These are phyloP conservation scores for Cancer borealis DNA, from an alignment of 2,888 invertebrate genomes.

Conservation along the genomic window DNA sequence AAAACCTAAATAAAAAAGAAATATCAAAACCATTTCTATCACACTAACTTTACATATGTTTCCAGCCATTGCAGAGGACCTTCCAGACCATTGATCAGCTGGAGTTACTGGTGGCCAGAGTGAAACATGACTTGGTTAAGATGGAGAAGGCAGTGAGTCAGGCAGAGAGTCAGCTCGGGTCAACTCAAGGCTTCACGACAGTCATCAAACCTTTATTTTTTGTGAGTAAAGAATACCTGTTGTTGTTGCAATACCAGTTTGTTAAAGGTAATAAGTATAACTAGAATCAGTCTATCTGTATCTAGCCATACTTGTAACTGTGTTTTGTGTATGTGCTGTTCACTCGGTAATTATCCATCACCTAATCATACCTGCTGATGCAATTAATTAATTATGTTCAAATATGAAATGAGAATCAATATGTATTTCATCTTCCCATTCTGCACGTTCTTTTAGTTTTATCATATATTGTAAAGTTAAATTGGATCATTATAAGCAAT, in stretches of 20 bases:
- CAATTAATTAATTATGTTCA: too few species aligned
- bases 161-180: constrained; percentile 59
- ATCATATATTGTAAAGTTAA: too few species aligned
- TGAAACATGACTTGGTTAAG: constrained; percentile 63
- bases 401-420: too few species aligned
- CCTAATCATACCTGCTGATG: too few species aligned
- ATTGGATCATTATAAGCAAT: too few species aligned
- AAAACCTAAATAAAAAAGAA: not conserved
- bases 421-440: too few species aligned
- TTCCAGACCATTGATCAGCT: constrained; percentile 65
- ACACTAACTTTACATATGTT: not conserved
- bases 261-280: not conserved
- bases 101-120: constrained; percentile 48
- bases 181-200: constrained; percentile 65
- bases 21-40: not conserved
- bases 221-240: constrained; percentile 56
- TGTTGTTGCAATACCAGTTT: not conserved
- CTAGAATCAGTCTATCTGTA: too few species aligned
- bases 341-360: too few species aligned
- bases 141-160: constrained; percentile 63
- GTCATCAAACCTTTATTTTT: constrained; percentile 68
- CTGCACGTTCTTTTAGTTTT: too few species aligned
- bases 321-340: too few species aligned
- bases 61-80: constrained; percentile 57
- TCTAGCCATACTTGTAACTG: too few species aligned